Evolutionary conservation across 92 coral and sea anemone genomes (phyloP).

Genomic region (Heliopora coerulea): DNA sequence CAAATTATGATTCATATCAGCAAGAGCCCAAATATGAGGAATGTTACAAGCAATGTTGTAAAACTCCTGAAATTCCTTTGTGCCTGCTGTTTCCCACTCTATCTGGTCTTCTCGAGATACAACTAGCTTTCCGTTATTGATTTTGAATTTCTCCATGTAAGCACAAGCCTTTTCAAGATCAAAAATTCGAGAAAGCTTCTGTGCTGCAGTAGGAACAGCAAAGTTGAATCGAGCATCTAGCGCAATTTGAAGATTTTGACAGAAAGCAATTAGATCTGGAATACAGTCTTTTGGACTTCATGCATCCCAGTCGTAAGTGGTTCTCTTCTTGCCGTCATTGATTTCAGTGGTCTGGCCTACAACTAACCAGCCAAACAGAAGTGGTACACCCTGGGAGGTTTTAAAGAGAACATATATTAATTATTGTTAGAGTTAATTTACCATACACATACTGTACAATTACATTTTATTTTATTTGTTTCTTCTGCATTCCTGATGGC

Average conservation of each 20-base stretch:
- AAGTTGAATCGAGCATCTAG: background rate
- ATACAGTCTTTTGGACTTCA: slow-evolving; percentile 20
- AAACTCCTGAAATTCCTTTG: slow-evolving; percentile 12
- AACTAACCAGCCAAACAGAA: slow-evolving; percentile 28
- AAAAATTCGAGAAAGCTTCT: slow-evolving; percentile 2
- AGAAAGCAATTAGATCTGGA: background rate
- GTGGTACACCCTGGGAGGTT: slow-evolving; percentile 4
- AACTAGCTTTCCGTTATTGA: slow-evolving; percentile 19
- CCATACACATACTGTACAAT: no score
- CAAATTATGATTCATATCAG: slow-evolving; percentile 21
- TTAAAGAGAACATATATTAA: slow-evolving; percentile 1
- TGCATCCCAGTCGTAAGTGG: slow-evolving; percentile 15
- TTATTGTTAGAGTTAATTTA: no score
- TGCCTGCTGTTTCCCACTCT: slow-evolving; percentile 33
- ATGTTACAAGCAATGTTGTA: slow-evolving; percentile 19
- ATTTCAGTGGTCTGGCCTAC: slow-evolving; percentile 8
- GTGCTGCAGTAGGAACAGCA: background rate
- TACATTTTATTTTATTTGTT: background rate
- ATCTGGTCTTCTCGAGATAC: slow-evolving; percentile 26
- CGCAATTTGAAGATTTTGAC: slow-evolving; percentile 4
- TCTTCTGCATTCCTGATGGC: background rate
- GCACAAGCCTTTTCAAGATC: slow-evolving; percentile 1
- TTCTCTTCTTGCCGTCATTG: slow-evolving; percentile 3
- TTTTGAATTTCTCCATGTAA: background rate
- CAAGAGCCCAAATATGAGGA: slow-evolving; percentile 33